phyloP scores from a whole-genome alignment of 2,113 vertebrate species.

The Heloderma charlesbogerti region DNA sequence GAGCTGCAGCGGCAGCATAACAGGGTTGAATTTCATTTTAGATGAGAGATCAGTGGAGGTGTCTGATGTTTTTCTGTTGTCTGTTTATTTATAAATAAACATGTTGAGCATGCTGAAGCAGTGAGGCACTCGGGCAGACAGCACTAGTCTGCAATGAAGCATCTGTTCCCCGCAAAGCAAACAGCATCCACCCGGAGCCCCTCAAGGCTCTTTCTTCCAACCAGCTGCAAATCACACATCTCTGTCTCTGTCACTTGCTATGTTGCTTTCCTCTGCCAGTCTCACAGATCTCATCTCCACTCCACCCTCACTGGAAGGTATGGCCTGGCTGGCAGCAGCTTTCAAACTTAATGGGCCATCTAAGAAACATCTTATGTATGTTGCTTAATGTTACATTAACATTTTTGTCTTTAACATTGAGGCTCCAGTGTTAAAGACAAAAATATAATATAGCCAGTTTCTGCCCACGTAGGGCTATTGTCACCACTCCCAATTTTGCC shows the following conservation, averaged over 20 bases:
- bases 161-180: neutral
- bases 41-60: neutral
- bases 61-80: neutral
- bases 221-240: constrained; percentile 3
- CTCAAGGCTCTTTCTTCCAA: neutral
- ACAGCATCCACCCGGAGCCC: neutral
- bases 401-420: too few species aligned
- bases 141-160: neutral
- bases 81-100: neutral
- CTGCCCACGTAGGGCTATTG: too few species aligned
- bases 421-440: too few species aligned
- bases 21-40: neutral
- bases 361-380: neutral
- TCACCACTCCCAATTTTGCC: too few species aligned
- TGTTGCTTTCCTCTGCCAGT: neutral
- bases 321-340: neutral
- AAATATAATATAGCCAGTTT: too few species aligned
- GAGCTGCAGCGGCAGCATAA: neutral
- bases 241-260: neutral
- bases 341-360: neutral
- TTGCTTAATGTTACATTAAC: too few species aligned
- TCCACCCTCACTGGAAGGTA: neutral
- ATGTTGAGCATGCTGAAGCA: neutral
- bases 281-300: neutral
- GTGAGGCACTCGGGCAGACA: neutral